A percentile compares a stretch with the other conserved stretches of the same genome.
Conservation (phyloP, 2,888 invertebrate species). For the Caenorhabditis panamensis region DNA sequence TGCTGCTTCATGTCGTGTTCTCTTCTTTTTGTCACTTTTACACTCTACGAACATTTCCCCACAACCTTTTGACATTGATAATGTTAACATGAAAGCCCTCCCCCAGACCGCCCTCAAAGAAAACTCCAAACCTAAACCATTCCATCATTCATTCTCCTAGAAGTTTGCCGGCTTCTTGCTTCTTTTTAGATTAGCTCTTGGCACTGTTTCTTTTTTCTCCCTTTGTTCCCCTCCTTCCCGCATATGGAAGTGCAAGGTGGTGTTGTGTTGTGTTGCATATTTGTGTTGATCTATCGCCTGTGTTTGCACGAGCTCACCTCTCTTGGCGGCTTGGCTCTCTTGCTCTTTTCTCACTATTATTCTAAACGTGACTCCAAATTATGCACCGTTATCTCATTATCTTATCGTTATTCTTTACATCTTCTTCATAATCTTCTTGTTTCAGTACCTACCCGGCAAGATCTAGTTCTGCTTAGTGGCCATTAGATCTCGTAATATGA, state of each 20-base stretch:
- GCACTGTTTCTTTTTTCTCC: conserved; percentile 29
- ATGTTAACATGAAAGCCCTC: conserved; percentile 49
- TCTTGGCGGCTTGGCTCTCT: conserved; percentile 45
- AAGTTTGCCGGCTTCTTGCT: background rate
- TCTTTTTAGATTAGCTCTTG: background rate
- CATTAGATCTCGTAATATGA: conserved; percentile 63
- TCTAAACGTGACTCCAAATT: conserved; percentile 43
- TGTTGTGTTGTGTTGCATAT: conserved; percentile 52
- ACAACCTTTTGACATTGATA: conserved; percentile 48
- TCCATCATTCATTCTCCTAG: background rate
- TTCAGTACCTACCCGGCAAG: conserved; percentile 7
- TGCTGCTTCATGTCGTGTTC: conserved; percentile 32
- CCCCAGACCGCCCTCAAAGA: conserved; percentile 3
- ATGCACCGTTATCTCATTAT: conserved; percentile 6
- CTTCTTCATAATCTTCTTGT: background rate
- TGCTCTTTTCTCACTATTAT: conserved; percentile 48
- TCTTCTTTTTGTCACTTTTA: conserved; percentile 23
- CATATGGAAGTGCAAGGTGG: conserved; percentile 42
- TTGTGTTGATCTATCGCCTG: conserved; percentile 57
- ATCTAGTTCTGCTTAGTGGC: conserved; percentile 39
- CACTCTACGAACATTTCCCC: conserved; percentile 15
- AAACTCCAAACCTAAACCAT: background rate
- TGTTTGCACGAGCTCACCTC: conserved; percentile 51
- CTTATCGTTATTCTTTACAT: conserved; percentile 6
- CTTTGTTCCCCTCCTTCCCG: background rate